phyloP scores from a whole-genome alignment of 1,140 invertebrate species.

The Solenopsis invicta region DNA sequence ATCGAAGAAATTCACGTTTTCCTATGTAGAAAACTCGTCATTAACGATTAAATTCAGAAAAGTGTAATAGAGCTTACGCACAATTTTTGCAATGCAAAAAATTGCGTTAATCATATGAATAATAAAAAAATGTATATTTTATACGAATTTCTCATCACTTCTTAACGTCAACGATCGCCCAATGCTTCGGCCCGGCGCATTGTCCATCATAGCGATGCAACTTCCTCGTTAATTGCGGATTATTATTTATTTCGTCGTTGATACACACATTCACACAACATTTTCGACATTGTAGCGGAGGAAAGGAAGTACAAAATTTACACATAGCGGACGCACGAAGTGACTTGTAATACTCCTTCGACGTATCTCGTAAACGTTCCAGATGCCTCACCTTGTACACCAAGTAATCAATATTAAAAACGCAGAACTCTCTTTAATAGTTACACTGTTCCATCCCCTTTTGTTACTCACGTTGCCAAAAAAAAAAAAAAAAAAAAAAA shows the following conservation, averaged over 20 bases:
- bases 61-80: not conserved
- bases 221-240: constrained; percentile 40
- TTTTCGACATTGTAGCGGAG: constrained; percentile 44
- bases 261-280: constrained; percentile 2
- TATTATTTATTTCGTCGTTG: constrained; percentile 34
- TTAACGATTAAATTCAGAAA: not conserved
- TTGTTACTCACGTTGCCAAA: constrained; percentile 56
- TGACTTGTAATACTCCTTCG: constrained; percentile 54
- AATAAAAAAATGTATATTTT: not conserved
- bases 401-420: constrained; percentile 57
- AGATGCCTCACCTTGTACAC: constrained; percentile 45
- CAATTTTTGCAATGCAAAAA: not conserved
- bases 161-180: not conserved
- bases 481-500: no score
- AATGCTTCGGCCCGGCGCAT: constrained; percentile 25
- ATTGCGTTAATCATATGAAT: not conserved
- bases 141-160: not conserved
- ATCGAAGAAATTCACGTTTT: not conserved
- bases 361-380: constrained; percentile 54
- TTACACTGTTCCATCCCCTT: constrained; percentile 22
- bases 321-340: constrained; percentile 40
- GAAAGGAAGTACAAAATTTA: constrained; percentile 52
- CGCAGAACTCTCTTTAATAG: constrained; percentile 24
- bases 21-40: not conserved
- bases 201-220: constrained; percentile 21